A percentile compares a stretch with the other conserved stretches of the same genome.
Conservation (phyloP, 2,113 vertebrate genomes). For the Malurus alboscapulatus region DNA sequence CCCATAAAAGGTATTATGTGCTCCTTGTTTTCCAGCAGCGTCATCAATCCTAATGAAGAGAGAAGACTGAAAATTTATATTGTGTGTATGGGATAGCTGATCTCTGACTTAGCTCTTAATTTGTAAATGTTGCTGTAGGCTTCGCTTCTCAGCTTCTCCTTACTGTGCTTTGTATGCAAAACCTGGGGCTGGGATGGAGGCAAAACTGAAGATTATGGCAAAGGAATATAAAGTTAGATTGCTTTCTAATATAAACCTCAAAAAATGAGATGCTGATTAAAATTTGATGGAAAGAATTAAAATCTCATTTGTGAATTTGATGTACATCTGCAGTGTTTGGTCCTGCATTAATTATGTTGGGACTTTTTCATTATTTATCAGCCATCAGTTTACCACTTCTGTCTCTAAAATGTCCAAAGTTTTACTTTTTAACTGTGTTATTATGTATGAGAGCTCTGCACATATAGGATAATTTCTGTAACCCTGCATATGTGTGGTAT, state of each 20-base stretch:
- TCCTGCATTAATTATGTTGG: not conserved
- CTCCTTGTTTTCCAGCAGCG: constrained; percentile 30
- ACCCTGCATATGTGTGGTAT: not conserved
- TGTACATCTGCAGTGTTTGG: not conserved
- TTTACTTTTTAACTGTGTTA: not conserved
- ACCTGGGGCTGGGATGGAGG: not conserved
- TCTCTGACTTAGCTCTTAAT: constrained; percentile 45
- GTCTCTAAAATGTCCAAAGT: not conserved
- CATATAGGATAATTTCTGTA: not conserved
- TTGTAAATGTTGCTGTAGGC: constrained; percentile 6
- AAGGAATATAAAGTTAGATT: not conserved
- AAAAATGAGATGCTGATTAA: not conserved
- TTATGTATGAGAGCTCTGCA: not conserved
- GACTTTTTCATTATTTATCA: not conserved
- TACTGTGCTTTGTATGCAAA: not conserved
- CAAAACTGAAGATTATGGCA: not conserved
- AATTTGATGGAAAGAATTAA: not conserved
- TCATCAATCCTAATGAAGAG: constrained; percentile 53
- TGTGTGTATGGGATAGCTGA: not conserved
- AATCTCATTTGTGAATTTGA: not conserved
- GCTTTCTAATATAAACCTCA: not conserved
- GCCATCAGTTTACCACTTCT: not conserved
- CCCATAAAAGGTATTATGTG: constrained; percentile 49
- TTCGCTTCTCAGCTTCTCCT: not conserved
- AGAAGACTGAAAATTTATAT: constrained; percentile 16